Conservation (phyloP, 2,113 vertebrate species). For the Brienomyrus brachyistius region DNA sequence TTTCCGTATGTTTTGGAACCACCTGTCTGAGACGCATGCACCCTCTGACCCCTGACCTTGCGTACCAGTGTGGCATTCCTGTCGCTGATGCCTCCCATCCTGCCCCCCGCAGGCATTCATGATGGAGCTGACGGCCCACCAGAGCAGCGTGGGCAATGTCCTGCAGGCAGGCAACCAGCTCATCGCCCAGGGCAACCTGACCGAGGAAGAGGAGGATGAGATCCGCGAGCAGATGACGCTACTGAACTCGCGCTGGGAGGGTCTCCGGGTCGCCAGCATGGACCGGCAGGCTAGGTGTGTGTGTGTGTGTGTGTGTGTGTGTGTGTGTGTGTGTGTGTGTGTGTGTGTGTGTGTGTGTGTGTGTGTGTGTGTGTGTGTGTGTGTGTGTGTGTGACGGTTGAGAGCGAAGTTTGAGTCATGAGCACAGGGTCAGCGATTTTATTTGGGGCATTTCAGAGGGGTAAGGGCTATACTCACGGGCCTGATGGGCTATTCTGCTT, state of each 20-base stretch:
- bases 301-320: background rate
- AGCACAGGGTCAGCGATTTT: background rate
- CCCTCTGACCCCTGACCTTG: conserved; percentile 14
- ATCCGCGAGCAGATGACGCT: conserved; percentile 93
- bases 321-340: background rate
- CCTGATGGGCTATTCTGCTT: background rate
- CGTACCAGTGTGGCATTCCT: background rate
- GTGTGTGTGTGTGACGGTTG: background rate
- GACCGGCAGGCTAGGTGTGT: conserved; percentile 83
- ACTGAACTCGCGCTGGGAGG: conserved; percentile 90
- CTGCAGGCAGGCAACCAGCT: conserved; percentile 91
- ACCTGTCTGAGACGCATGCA: background rate
- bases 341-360: background rate
- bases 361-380: conserved; percentile 60
- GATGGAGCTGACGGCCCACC: conserved; percentile 94
- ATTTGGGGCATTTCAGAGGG: background rate
- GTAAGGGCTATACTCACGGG: no score
- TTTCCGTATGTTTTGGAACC: background rate
- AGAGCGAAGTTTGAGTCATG: background rate
- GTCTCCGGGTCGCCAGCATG: conserved; percentile 89
- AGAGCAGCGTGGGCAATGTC: conserved; percentile 92
- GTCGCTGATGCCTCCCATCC: background rate
- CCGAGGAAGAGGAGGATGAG: conserved; percentile 86
- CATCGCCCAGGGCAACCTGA: conserved; percentile 82
- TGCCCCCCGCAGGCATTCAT: conserved; percentile 71